Evolutionary conservation across 1,140 invertebrate genomes (phyloP).

Genomic region (Aethina tumida): DNA sequence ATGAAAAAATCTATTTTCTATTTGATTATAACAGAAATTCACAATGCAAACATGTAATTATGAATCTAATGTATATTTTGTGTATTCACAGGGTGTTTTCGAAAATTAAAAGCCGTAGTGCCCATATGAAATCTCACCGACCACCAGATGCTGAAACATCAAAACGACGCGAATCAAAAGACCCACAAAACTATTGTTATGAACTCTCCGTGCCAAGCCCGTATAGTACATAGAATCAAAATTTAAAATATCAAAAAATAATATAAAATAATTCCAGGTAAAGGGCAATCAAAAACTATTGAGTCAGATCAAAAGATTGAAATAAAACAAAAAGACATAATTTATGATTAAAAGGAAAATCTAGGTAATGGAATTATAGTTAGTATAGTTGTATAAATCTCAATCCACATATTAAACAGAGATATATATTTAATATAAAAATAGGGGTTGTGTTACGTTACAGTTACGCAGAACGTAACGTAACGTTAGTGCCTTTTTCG

Average conservation of each 20-base stretch:
- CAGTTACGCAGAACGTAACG: slow-evolving; percentile 19
- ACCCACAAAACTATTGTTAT: slow-evolving; percentile 18
- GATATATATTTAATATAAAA: slow-evolving; percentile 36
- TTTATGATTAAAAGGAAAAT: slow-evolving; percentile 18
- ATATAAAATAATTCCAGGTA: slow-evolving; percentile 23
- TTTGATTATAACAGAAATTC: too few species aligned
- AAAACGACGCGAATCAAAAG: slow-evolving; percentile 25
- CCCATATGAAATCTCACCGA: slow-evolving; percentile 96
- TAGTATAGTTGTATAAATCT: slow-evolving; percentile 32
- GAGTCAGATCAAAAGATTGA: slow-evolving; percentile 24
- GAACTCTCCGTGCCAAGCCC: slow-evolving; percentile 35
- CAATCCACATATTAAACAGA: slow-evolving; percentile 35
- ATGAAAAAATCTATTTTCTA: too few species aligned
- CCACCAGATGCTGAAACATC: slow-evolving; percentile 58
- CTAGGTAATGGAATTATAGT: slow-evolving; percentile 26
- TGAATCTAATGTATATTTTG: slow-evolving; percentile 33
- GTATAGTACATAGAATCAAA: slow-evolving; percentile 31
- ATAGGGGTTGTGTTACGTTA: slow-evolving; percentile 38
- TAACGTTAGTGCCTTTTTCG: slow-evolving; percentile 38
- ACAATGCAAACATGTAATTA: too few species aligned
- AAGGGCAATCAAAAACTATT: slow-evolving; percentile 29
- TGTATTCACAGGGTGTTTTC: slow-evolving; percentile 78
- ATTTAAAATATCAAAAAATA: slow-evolving; percentile 13
- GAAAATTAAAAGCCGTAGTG: slow-evolving; percentile 96
- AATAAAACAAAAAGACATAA: slow-evolving; percentile 19